Evolutionary conservation across 2,888 invertebrate species (phyloP), one percentile per base, ranked within the genome.

Genomic region (Limnephilus marmoratus): DNA sequence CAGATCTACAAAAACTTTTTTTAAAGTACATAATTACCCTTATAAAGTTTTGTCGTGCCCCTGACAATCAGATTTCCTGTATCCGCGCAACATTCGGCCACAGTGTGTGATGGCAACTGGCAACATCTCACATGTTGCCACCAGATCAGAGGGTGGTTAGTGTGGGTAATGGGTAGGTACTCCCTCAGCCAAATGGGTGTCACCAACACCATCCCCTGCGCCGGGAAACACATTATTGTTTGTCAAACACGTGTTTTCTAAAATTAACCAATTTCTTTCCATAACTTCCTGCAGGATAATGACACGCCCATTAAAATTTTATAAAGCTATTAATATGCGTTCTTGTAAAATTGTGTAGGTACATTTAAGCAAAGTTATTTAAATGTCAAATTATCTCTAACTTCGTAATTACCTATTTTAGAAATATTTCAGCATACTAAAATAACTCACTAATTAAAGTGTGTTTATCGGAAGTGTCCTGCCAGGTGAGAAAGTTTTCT

Each of bases 241-340:
- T 91, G 92, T 93, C 86, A 29, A 37, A 93, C 93, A 93, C 83
- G 68, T 93, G 93, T 93, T 93, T 92, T 92, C 90, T 81, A 90
- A 92, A 93, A 85, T 93, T 93, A 91, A 90, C 90, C 82, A 93
- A 92, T 90, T 91, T 91, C 80, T 68, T 89, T 18, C 15, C 41
- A 81, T 80, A 81, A 86, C 90, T 93, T 93, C 93, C 93, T 91
- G 92, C 41, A 11, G 5, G 5, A 80, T 34, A n/a, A 37, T 80
- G 90, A n/a, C 90, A 85, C 86, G 85, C 83, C 90, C 34, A 53
- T 81, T 83, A 85, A 85, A 85, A 18, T 88, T 53, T 29, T 9
- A 45, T 31, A 88, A 88, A 53, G 15, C 88, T 68, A 88, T 88
- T 37, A 29, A 88, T 88, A 68, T 24, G 13, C 24, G 80, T 68